A percentile compares a stretch with the other conserved stretches of the same genome.
phyloP scores from a whole-genome alignment of 2,797 vertebrate species.

The Rousettus madagascariensis region DNA sequence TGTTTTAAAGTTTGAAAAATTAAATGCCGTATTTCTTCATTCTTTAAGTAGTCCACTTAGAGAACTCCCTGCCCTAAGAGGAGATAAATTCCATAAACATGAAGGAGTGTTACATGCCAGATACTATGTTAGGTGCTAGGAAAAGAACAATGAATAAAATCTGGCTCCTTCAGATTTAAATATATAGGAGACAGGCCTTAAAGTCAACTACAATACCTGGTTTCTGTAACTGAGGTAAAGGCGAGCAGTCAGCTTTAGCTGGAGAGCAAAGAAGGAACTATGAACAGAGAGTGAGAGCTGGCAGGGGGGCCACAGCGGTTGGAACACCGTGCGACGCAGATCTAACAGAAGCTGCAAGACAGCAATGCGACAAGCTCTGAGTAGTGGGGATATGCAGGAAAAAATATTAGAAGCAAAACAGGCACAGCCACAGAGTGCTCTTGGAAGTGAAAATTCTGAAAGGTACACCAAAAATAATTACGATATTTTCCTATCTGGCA shows the following conservation, averaged over 20 bases:
- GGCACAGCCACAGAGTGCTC: background rate
- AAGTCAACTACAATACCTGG: background rate
- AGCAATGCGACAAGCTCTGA: background rate
- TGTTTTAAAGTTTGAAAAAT: background rate
- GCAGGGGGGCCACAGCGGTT: background rate
- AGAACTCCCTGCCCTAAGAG: background rate
- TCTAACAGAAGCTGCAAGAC: background rate
- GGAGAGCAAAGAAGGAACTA: background rate
- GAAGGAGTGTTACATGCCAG: background rate
- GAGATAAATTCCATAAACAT: background rate
- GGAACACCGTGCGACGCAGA: background rate
- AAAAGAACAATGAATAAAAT: background rate
- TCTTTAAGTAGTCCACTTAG: background rate
- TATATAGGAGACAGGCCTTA: background rate
- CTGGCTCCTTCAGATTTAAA: background rate
- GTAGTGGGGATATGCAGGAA: background rate
- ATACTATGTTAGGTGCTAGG: background rate
- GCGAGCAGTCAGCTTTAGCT: background rate
- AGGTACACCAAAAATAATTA: background rate
- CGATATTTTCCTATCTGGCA: background rate
- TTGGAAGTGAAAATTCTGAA: background rate
- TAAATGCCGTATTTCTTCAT: background rate
- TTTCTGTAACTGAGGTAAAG: background rate
- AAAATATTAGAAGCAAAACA: background rate
- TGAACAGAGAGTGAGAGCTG: background rate